Percentiles rank a stretch among this genome's conserved stretches.
Evolutionary conservation across 2,113 vertebrate genomes (phyloP).

Genomic region (Anas platyrhynchos): DNA sequence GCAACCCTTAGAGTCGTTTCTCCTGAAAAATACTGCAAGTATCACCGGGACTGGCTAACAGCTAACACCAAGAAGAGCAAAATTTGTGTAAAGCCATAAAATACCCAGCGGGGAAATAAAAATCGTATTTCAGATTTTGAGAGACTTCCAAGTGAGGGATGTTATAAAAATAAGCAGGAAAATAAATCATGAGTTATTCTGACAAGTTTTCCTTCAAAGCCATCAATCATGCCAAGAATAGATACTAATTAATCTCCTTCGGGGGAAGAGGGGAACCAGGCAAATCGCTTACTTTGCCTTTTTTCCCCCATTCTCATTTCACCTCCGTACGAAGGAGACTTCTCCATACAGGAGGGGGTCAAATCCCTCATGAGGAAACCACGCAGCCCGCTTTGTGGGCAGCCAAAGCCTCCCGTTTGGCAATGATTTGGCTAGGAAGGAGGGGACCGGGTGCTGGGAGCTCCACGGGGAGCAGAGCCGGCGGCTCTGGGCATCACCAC

Average conservation of each 20-base stretch:
- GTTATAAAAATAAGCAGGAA: constrained; percentile 59
- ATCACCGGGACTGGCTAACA: background rate
- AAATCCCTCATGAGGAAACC: background rate
- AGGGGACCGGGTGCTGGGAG: background rate
- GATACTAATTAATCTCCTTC: constrained; percentile 38
- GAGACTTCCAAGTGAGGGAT: constrained; percentile 5
- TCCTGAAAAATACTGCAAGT: constrained; percentile 27
- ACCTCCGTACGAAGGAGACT: background rate
- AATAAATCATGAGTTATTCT: constrained; percentile 41
- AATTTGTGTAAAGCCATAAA: constrained; percentile 44
- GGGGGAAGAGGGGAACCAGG: background rate
- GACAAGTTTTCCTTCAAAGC: constrained; percentile 41
- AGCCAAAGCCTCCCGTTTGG: background rate
- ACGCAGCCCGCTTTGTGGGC: background rate
- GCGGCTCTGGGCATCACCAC: background rate
- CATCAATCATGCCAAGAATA: constrained; percentile 30
- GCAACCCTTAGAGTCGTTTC: background rate
- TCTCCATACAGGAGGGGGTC: background rate
- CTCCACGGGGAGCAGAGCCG: background rate
- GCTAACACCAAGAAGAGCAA: constrained; percentile 33
- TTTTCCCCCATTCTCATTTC: background rate
- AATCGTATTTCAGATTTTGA: constrained; percentile 6
- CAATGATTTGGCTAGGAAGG: background rate
- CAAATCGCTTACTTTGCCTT: background rate
- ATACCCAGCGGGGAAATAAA: background rate